These are phyloP conservation scores for Physocephala rufipes DNA, from an alignment of 2,888 invertebrate genomes.

Conservation along the genomic window DNA sequence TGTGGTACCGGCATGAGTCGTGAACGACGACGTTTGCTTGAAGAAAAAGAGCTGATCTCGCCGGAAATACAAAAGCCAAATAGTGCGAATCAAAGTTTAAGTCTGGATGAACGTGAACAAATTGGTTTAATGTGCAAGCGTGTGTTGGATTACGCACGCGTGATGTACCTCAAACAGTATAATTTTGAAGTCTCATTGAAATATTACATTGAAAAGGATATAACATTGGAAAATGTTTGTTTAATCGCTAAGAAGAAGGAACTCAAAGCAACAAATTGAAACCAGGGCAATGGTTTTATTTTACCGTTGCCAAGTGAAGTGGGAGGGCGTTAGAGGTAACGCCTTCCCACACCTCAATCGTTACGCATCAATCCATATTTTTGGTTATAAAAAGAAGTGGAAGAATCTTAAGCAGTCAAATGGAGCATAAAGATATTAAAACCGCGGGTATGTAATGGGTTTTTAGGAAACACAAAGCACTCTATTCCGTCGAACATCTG, in stretches of 20 bases:
- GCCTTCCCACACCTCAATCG: too few relatives aligned
- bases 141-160: conserved; percentile 80
- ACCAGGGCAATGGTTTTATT: too few relatives aligned
- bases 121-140: conserved; percentile 81
- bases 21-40: conserved; percentile 59
- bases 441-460: too few relatives aligned
- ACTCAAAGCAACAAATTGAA: conserved; percentile 11
- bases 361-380: too few relatives aligned
- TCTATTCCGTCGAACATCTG: too few relatives aligned
- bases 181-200: conserved; percentile 73
- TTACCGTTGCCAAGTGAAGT: too few relatives aligned
- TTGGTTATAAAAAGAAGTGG: too few relatives aligned
- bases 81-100: conserved; percentile 49
- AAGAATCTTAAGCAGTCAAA: too few relatives aligned
- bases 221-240: conserved; percentile 83
- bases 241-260: conserved; percentile 68
- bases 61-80: conserved; percentile 37
- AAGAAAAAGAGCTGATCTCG: conserved; percentile 41
- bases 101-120: conserved; percentile 68
- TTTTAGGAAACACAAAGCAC: too few relatives aligned
- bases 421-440: too few relatives aligned
- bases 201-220: conserved; percentile 72
- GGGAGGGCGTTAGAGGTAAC: too few relatives aligned
- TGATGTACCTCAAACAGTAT: conserved; percentile 69
- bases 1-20: conserved; percentile 77